These are phyloP conservation scores for Ophthalmolycus amberensis DNA, from an alignment of 2,113 vertebrate species.

Conservation along the genomic window DNA sequence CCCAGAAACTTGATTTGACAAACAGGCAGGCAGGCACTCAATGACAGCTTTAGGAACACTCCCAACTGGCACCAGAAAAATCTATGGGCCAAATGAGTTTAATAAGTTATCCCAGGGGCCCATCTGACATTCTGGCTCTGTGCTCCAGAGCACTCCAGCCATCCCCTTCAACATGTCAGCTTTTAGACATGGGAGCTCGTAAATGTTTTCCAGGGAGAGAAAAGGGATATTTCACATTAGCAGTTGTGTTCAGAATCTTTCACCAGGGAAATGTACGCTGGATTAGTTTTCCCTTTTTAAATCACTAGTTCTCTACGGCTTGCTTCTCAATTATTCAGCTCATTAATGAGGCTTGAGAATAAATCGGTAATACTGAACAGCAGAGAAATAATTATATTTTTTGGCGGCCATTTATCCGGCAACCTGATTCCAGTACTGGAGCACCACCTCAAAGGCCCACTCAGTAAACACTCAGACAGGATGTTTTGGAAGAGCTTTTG, in stretches of 20 bases:
- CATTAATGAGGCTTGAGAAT: conserved; percentile 46
- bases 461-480: conserved; percentile 17
- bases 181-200: conserved; percentile 59
- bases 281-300: conserved; percentile 58
- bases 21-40: conserved; percentile 61
- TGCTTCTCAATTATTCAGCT: conserved; percentile 48
- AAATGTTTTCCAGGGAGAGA: conserved; percentile 71
- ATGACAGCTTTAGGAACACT: conserved; percentile 66
- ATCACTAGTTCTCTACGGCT: conserved; percentile 68
- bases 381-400: background rate
- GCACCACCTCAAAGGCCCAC: conserved; percentile 18
- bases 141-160: conserved; percentile 56
- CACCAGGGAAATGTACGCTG: conserved; percentile 56
- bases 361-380: conserved; percentile 3
- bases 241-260: conserved; percentile 46
- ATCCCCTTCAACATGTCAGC: conserved; percentile 71
- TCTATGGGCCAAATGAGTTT: conserved; percentile 79
- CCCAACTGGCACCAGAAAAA: conserved; percentile 75
- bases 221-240: conserved; percentile 74
- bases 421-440: background rate
- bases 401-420: conserved; percentile 23
- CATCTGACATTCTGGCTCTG: conserved; percentile 75
- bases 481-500: conserved; percentile 51
- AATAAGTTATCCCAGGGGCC: conserved; percentile 79
- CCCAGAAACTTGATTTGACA: conserved; percentile 56